Evolutionary conservation across 2,797 vertebrate genomes (phyloP), one percentile per base, ranked within the genome.

Genomic region (Pseudochromis fuscus): DNA sequence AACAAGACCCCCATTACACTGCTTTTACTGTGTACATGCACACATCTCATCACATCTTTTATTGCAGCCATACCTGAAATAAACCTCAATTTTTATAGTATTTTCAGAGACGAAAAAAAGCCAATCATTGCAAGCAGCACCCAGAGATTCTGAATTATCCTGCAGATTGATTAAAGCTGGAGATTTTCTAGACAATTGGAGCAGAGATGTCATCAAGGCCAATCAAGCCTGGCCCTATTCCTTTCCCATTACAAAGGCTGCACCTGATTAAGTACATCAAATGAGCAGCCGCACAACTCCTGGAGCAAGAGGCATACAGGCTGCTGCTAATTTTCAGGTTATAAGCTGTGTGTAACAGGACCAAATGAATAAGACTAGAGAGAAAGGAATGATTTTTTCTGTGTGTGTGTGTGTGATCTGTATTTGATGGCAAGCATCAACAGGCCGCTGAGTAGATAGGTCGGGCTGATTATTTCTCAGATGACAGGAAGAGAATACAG

Each of bases 191-290:
- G 90, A 92, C 92, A 94, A 93, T 91, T 91, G 92, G 86, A 90
- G 90, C 91, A 91, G 87, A 92, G 90, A 91, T 93, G 91, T 92
- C 93, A 94, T 94, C 91, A 93, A 90, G 88, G 87, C 91, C 91
- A 94, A 94, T 94, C 92, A 93, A 88, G 88, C 75, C 86, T 86
- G 84, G 77, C 81, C 91, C 86, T 81, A 89, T 94, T 94, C 79
- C 84, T 92, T 93, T 93, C 88, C 89, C 89, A 93, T 94, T 93
- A 93, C 90, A 93, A 90, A 84, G 87, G 88, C 88, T 83, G 87
- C 90, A 93, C 88, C 91, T 94, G 92, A 94, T 94, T 94, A 93
- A 90, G 80, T 90, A 81, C 86, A 90, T 92, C 85, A 92, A 93
- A 94, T 92, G 88, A 93, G 90, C 86, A 87, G 80, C 67, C 72